phyloP scores from a whole-genome alignment of 2,888 invertebrate genomes.

The Sinopyrophorus schimmeli region DNA sequence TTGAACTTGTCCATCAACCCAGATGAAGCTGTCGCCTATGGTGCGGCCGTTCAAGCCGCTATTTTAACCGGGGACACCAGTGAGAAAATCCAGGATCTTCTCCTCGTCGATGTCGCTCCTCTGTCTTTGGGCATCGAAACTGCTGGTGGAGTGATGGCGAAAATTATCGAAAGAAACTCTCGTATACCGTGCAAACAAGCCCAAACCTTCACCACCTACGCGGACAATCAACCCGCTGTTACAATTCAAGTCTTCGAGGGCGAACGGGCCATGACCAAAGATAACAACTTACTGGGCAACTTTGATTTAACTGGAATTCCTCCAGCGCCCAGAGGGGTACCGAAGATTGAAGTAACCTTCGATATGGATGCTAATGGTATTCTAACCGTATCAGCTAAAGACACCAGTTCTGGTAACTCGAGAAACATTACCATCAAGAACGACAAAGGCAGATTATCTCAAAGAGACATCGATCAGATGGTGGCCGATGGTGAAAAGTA shows the following conservation, averaged over 20 bases:
- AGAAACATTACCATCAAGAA: conserved; percentile 81
- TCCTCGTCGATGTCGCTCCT: conserved; percentile 71
- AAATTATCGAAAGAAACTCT: conserved; percentile 62
- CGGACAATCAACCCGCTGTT: conserved; percentile 69
- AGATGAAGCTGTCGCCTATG: conserved; percentile 52
- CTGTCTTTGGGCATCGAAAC: too few relatives aligned
- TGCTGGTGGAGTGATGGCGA: conserved; percentile 80
- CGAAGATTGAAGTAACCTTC: conserved; percentile 72
- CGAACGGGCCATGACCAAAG: conserved; percentile 78
- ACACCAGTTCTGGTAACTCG: conserved; percentile 65
- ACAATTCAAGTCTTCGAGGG: conserved; percentile 67
- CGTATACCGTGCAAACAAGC: conserved; percentile 62
- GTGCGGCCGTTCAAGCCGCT: conserved; percentile 51
- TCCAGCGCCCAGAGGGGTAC: conserved; percentile 69
- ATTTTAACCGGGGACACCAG: conserved; percentile 58
- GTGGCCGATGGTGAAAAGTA: conserved; percentile 73
- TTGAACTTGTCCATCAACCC: conserved; percentile 52
- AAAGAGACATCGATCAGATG: conserved; percentile 56
- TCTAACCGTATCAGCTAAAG: conserved; percentile 61
- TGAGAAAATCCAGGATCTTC: conserved; percentile 72
- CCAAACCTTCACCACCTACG: conserved; percentile 67
- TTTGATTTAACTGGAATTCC: conserved; percentile 71
- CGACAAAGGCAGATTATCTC: conserved; percentile 70
- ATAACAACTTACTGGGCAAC: conserved; percentile 70
- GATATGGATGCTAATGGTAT: conserved; percentile 77